These are phyloP conservation scores for Listronotus oregonensis DNA, from an alignment of 1,140 invertebrate species.

Conservation along the genomic window DNA sequence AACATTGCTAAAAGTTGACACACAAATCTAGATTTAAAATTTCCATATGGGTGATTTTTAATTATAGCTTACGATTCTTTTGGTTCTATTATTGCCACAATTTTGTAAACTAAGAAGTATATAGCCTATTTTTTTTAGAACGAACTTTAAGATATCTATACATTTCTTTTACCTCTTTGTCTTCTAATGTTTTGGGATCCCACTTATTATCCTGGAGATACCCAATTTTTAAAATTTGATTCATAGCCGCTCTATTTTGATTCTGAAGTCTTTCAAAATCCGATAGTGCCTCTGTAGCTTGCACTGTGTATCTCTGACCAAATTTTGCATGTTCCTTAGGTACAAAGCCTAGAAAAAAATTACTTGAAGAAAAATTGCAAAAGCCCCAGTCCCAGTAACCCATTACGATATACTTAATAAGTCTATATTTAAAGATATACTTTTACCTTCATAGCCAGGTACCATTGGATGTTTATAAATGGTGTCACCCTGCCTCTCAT, in stretches of 20 bases:
- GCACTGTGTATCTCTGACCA: slow-evolving; percentile 69
- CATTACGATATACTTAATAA: slow-evolving; percentile 1
- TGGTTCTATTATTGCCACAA: too few relatives aligned
- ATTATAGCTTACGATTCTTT: too few relatives aligned
- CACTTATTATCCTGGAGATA: slow-evolving; percentile 63
- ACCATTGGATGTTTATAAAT: slow-evolving; percentile 71
- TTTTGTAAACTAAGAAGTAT: too few relatives aligned
- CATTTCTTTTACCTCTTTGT: slow-evolving; percentile 63
- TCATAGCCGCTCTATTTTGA: slow-evolving; percentile 60
- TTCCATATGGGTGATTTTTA: too few relatives aligned
- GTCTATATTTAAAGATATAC: not conserved
- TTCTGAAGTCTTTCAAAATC: slow-evolving; percentile 68
- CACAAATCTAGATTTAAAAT: too few relatives aligned
- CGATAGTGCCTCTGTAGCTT: slow-evolving; percentile 69
- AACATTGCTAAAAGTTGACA: too few relatives aligned
- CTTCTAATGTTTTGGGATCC: slow-evolving; percentile 63
- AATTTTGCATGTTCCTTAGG: slow-evolving; percentile 64
- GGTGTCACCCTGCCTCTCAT: slow-evolving; percentile 65
- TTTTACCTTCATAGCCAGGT: slow-evolving; percentile 69
- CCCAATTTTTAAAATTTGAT: slow-evolving; percentile 60
- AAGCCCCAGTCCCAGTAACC: too few relatives aligned
- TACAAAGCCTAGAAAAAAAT: slow-evolving; percentile 62
- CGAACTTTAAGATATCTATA: not conserved
- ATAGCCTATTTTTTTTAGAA: too few relatives aligned
- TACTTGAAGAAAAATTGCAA: too few relatives aligned